These are phyloP conservation scores for Dryadula phaetusa DNA, from an alignment of 2,888 invertebrate species.

Conservation along the genomic window DNA sequence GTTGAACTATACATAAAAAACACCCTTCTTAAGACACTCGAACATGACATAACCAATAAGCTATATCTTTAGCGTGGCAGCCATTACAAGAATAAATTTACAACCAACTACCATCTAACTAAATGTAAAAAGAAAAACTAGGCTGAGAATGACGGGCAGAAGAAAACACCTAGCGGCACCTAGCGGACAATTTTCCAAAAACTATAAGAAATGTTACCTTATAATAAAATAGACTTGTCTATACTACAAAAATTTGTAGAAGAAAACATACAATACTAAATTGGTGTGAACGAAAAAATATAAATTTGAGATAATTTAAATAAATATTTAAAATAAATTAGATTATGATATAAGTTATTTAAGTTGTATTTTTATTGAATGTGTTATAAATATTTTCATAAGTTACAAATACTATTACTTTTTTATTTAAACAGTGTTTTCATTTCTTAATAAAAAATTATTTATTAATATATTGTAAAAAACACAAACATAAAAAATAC, in stretches of 20 bases:
- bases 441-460: too few relatives aligned
- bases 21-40: conserved; percentile 61
- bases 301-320: too few relatives aligned
- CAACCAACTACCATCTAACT: conserved; percentile 67
- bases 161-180: conserved; percentile 72
- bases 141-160: conserved; percentile 73
- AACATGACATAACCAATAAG: conserved; percentile 80
- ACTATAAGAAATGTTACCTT: conserved; percentile 50
- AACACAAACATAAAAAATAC: too few relatives aligned
- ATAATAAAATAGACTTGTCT: conserved; percentile 38
- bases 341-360: too few relatives aligned
- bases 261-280: too few relatives aligned
- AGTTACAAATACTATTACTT: too few relatives aligned
- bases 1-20: conserved; percentile 65
- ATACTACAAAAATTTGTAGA: conserved; percentile 24
- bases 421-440: too few relatives aligned
- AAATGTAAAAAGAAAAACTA: conserved; percentile 79
- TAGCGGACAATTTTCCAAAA: conserved; percentile 55
- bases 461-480: too few relatives aligned
- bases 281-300: too few relatives aligned
- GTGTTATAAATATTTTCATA: too few relatives aligned
- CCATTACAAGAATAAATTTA: conserved; percentile 81
- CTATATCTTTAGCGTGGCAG: conserved; percentile 81
- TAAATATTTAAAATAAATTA: too few relatives aligned
- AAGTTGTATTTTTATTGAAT: too few relatives aligned